phyloP scores from a whole-genome alignment of 2,888 invertebrate species.

The Papilio gigon region DNA sequence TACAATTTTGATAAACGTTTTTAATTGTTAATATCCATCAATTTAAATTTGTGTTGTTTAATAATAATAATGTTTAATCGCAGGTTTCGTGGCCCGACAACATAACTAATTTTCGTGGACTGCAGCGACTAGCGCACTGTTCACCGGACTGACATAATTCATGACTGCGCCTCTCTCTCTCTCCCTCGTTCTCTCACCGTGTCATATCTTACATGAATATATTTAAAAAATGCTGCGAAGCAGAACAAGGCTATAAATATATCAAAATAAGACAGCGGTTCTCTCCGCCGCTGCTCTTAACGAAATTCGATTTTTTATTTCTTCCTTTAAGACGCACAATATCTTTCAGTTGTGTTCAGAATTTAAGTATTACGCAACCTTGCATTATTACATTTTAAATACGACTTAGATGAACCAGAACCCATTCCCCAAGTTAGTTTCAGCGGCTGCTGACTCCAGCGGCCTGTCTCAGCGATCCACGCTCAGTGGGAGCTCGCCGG shows the following conservation, averaged over 20 bases:
- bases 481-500: conserved; percentile 11
- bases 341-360: background rate
- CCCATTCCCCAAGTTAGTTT: conserved; percentile 44
- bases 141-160: conserved; percentile 45
- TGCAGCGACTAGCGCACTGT: conserved; percentile 37
- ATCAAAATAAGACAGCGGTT: conserved; percentile 19
- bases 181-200: conserved; percentile 28
- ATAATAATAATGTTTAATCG: conserved; percentile 22
- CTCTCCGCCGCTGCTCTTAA: background rate
- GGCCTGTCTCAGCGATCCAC: conserved; percentile 30
- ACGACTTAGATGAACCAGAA: background rate
- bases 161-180: conserved; percentile 33
- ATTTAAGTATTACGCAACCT: background rate
- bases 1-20: no score
- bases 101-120: conserved; percentile 45
- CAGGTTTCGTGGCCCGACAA: conserved; percentile 41
- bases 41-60: background rate
- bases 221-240: conserved; percentile 41
- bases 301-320: background rate
- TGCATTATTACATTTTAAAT: background rate
- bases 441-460: conserved; percentile 37
- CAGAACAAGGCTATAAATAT: conserved; percentile 30
- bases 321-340: background rate
- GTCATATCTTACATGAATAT: conserved; percentile 44
- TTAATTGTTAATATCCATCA: no score